A percentile compares a stretch with the other conserved stretches of the same genome.
These are phyloP conservation scores for Periophthalmodon schlosseri DNA, from an alignment of 2,113 vertebrate genomes.

Conservation along the genomic window DNA sequence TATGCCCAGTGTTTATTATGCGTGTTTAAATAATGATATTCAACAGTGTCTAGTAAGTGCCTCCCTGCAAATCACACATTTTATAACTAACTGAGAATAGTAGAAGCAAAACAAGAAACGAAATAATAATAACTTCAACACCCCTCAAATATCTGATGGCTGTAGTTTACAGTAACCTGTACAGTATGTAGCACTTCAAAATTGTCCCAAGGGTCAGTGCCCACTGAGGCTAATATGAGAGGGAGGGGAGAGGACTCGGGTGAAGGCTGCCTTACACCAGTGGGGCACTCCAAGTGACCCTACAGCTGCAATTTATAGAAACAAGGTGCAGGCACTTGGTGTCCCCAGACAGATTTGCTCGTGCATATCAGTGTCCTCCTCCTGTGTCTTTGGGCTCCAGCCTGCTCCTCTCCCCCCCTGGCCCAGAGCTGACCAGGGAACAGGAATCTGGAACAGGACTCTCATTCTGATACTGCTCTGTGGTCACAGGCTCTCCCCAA, in stretches of 20 bases:
- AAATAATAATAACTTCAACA: not conserved
- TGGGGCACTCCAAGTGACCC: conserved; percentile 74
- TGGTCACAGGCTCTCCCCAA: not conserved
- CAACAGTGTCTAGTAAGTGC: not conserved
- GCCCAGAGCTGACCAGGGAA: conserved; percentile 15
- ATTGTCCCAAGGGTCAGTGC: conserved; percentile 12
- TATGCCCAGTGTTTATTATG: not conserved
- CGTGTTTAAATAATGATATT: not conserved
- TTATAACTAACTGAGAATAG: not conserved
- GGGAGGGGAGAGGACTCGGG: conserved; percentile 24
- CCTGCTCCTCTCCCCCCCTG: not conserved
- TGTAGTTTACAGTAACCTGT: not conserved
- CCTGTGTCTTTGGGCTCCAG: conserved; percentile 3
- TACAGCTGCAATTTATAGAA: conserved; percentile 80
- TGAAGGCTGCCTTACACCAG: conserved; percentile 40
- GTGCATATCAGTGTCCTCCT: conserved; percentile 5
- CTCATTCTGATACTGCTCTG: conserved; percentile 3
- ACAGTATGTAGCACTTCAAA: not conserved
- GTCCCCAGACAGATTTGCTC: conserved; percentile 48
- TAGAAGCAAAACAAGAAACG: too few relatives aligned
- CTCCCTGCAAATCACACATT: not conserved
- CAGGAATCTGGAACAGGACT: conserved; percentile 1
- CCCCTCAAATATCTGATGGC: not conserved
- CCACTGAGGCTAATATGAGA: conserved; percentile 44
- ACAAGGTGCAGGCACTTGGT: conserved; percentile 62